phyloP scores from a whole-genome alignment of 2,113 vertebrate species.

The Stigmatopora argus region DNA sequence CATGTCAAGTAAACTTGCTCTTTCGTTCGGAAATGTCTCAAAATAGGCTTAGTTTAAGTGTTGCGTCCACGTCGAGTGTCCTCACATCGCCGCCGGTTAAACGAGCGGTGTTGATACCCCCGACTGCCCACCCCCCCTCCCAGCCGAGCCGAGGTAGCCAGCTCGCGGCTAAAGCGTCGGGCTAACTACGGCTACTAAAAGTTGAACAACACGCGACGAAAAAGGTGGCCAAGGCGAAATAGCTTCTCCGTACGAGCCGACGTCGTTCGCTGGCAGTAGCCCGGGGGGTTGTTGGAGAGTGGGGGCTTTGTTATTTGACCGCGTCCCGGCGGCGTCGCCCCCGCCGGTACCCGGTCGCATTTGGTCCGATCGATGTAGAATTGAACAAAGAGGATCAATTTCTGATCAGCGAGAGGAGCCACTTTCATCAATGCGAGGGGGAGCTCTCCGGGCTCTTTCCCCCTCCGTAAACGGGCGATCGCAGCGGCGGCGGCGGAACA shows the following conservation, averaged over 20 bases:
- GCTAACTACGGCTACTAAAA: conserved; percentile 68
- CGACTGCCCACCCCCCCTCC: neutral
- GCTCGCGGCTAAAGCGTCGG: conserved; percentile 63
- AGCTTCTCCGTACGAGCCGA: conserved; percentile 28
- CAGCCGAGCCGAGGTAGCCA: conserved; percentile 52
- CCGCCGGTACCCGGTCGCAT: conserved; percentile 74
- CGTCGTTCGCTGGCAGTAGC: conserved; percentile 3
- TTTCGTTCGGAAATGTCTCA: conserved; percentile 31
- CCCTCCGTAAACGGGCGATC: conserved; percentile 40
- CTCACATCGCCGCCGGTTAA: conserved; percentile 67
- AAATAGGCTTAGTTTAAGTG: conserved; percentile 22
- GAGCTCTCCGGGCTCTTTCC: conserved; percentile 61
- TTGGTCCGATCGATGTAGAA: conserved; percentile 85
- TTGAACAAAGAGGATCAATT: conserved; percentile 96
- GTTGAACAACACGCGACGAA: conserved; percentile 64
- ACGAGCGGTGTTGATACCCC: conserved; percentile 53
- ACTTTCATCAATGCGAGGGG: conserved; percentile 79
- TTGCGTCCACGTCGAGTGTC: conserved; percentile 48
- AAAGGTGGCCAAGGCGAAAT: conserved; percentile 18
- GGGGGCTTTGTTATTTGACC: conserved; percentile 32
- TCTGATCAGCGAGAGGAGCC: conserved; percentile 79
- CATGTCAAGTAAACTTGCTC: conserved; percentile 46
- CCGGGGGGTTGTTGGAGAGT: neutral
- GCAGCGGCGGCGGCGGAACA: conserved; percentile 40
- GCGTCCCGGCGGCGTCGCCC: conserved; percentile 61